Conservation (phyloP, 2,113 vertebrate species). For the Sitta europaea region DNA sequence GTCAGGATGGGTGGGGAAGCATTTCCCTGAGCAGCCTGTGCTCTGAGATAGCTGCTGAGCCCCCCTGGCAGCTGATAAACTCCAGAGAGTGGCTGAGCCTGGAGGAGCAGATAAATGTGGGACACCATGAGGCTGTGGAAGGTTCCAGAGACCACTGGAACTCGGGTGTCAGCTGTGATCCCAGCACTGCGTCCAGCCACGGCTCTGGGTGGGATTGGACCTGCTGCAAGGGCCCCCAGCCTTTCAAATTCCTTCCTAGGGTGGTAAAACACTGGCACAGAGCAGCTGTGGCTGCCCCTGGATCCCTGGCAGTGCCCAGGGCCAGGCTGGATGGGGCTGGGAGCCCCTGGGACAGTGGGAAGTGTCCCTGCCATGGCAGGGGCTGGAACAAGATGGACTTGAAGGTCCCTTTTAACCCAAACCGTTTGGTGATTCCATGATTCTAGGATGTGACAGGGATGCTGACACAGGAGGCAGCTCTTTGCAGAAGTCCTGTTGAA, state of each 20-base stretch:
- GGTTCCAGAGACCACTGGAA: background rate
- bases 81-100: background rate
- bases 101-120: background rate
- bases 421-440: background rate
- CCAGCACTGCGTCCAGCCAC: fast-evolving
- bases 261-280: background rate
- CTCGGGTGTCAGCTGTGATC: fast-evolving
- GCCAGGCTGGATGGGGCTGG: fast-evolving
- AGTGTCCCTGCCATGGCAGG: background rate
- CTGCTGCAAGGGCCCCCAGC: background rate
- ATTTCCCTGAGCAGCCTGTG: background rate
- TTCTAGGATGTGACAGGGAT: background rate
- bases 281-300: background rate
- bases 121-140: background rate
- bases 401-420: background rate
- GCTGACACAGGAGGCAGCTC: background rate
- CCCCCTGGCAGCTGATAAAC: background rate
- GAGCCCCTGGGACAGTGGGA: background rate
- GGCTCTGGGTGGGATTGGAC: background rate
- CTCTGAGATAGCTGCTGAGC: background rate
- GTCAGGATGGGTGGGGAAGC: background rate
- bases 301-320: background rate
- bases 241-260: background rate
- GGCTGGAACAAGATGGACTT: fast-evolving
- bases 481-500: background rate